Conservation (phyloP, 64 coral and sea anemone species). For the Montipora cactus region DNA sequence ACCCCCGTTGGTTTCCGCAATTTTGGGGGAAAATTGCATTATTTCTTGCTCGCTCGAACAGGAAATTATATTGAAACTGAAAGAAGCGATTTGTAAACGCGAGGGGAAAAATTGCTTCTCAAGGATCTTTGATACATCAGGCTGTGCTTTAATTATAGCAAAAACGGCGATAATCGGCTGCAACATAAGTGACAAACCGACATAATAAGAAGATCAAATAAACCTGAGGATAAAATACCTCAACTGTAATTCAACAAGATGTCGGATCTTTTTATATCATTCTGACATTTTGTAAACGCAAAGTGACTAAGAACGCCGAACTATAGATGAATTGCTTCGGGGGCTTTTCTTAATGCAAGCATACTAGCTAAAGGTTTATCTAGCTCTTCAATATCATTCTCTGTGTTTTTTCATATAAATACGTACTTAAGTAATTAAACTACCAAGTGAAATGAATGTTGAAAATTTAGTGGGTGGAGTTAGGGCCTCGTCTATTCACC, state of each 20-base stretch:
- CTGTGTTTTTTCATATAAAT: slow-evolving; percentile 52
- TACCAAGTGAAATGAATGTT: not conserved
- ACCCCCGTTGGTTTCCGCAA: slow-evolving; percentile 36
- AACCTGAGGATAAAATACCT: not conserved
- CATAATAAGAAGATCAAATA: slow-evolving; percentile 43
- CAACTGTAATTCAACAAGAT: slow-evolving; percentile 4
- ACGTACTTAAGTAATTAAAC: slow-evolving; percentile 61
- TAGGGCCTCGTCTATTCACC: not conserved
- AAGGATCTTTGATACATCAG: not conserved
- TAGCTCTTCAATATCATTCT: slow-evolving; percentile 30
- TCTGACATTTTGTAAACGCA: not conserved
- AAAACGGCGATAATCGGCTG: slow-evolving; percentile 6
- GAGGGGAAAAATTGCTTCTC: not conserved
- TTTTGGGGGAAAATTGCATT: slow-evolving; percentile 32
- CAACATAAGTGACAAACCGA: slow-evolving; percentile 14
- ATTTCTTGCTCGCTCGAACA: not conserved
- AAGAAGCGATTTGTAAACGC: not conserved
- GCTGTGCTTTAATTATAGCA: not conserved
- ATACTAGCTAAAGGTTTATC: slow-evolving; percentile 18
- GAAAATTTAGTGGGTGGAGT: not conserved
- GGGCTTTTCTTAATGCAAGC: slow-evolving; percentile 6
- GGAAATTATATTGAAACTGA: slow-evolving; percentile 25
- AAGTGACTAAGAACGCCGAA: not conserved
- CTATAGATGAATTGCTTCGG: not conserved
- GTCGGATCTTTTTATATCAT: not conserved